These are phyloP conservation scores for Agelas oroides DNA, from an alignment of 37 sponge, comb jelly and placozoan species.

Conservation along the genomic window DNA sequence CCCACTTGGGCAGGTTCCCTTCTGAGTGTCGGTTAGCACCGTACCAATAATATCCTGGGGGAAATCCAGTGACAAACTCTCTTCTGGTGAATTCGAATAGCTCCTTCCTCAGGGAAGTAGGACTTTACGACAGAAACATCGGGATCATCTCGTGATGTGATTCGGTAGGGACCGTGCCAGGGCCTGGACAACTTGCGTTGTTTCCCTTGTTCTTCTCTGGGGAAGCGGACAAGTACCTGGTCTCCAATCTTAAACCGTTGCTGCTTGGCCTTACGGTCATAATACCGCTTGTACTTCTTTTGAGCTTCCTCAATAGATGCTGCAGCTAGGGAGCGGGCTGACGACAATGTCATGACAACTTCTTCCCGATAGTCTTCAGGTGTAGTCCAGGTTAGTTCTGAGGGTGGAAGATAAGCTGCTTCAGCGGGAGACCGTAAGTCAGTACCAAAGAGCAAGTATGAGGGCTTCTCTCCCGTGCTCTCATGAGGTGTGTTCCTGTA, in stretches of 20 bases:
- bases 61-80: slow-evolving; percentile 20
- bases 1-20: slow-evolving; percentile 22
- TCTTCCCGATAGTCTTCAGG: slow-evolving; percentile 21
- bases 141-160: not conserved
- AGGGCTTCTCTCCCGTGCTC: slow-evolving; percentile 36
- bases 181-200: slow-evolving; percentile 45
- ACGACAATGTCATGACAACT: slow-evolving; percentile 4
- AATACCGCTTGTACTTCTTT: slow-evolving; percentile 28
- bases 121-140: slow-evolving; percentile 21
- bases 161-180: slow-evolving; percentile 62
- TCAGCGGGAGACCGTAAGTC: slow-evolving; percentile 29
- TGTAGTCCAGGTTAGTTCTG: not conserved
- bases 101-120: slow-evolving; percentile 40
- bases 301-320: slow-evolving; percentile 14
- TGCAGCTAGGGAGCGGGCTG: slow-evolving; percentile 8
- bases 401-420: slow-evolving; percentile 25
- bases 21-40: slow-evolving; percentile 2
- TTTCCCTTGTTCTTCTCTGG: slow-evolving; percentile 38
- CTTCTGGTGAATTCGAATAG: slow-evolving; percentile 26
- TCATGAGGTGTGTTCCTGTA: slow-evolving; percentile 55
- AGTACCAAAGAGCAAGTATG: slow-evolving; percentile 47
- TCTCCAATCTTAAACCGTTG: not conserved
- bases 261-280: slow-evolving; percentile 19
- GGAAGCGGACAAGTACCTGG: slow-evolving; percentile 51
- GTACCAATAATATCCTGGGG: slow-evolving; percentile 53